phyloP scores from a whole-genome alignment of 2,797 vertebrate genomes.

The Periophthalmus magnuspinnatus region DNA sequence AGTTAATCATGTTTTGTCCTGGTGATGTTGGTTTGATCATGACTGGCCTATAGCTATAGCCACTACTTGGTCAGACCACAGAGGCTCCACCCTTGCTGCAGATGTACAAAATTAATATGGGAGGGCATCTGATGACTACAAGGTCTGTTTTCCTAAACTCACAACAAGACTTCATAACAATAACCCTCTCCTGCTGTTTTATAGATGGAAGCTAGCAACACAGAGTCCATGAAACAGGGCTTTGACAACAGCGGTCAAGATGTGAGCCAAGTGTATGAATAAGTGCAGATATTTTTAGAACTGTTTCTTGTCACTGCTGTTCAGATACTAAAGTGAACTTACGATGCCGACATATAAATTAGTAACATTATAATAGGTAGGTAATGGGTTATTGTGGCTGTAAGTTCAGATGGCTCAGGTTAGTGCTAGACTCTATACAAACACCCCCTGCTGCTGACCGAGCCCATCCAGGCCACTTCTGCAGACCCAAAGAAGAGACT shows the following conservation, averaged over 20 bases:
- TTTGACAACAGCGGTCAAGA: not conserved
- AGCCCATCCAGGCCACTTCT: conserved; percentile 27
- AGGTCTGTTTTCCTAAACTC: not conserved
- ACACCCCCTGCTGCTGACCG: conserved; percentile 30
- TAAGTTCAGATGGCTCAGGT: conserved; percentile 45
- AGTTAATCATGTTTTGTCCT: conserved; percentile 8
- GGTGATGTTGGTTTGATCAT: conserved; percentile 12
- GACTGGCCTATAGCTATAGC: conserved; percentile 7
- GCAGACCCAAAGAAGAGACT: conserved; percentile 6
- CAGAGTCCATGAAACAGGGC: not conserved
- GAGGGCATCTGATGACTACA: conserved; percentile 17
- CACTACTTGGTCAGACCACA: conserved; percentile 24
- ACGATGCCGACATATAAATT: no score
- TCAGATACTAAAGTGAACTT: no score
- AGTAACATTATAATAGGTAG: no score
- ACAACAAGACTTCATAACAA: conserved; percentile 22
- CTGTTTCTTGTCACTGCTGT: no score
- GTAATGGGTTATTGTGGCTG: conserved; percentile 42
- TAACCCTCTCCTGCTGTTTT: conserved; percentile 33
- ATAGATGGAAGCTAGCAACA: conserved; percentile 6
- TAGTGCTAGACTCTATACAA: conserved; percentile 16
- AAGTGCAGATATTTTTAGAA: no score
- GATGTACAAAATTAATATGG: conserved; percentile 31
- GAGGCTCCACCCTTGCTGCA: conserved; percentile 5
- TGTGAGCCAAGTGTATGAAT: no score